Evolutionary conservation across 2,888 invertebrate species (phyloP), one percentile per base, ranked within the genome.

Genomic region (Synanthedon vespiformis): DNA sequence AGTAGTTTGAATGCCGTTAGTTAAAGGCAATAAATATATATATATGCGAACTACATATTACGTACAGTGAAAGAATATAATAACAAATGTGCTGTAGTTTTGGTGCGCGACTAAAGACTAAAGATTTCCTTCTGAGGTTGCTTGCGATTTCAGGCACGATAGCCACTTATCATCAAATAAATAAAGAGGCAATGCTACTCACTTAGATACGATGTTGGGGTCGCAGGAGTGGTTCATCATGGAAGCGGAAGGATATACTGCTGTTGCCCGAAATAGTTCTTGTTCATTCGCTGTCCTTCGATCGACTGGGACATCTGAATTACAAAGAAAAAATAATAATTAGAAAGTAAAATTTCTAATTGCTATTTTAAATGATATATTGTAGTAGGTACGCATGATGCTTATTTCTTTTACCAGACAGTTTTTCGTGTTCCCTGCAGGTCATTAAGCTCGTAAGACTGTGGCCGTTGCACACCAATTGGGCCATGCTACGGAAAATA

Each of bases 221-320:
- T 93, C 92, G 73, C 98, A 98, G 0, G 96, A 94, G 80, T 98
- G 98, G 77, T 98, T 98, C 91, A 97, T 94, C 83, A 97, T 91
- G 64, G 95, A 94, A 0, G 95, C 91, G 1, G 94, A 92, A 0
- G 96, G 94, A 72, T 94, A 96, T 67, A 97, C 93, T 0, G 93
- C 96, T 2, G 95, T 93, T 0, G 94, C 96, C 50, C 89, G 77
- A 47, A 89, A 74, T 52, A 84, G 62, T 57, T 84, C 79, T 2
- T 64, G 64, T 57, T 82, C 81, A 0, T 70, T 65, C 8, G 72
- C 49, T 2, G 77, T 77, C 2, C 65, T 63, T 4, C 69, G 22
- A 22, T 22, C 79, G 78, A 55, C 0, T 52, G 10, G 10, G 34
- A 0, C 34, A 34, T 3, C 34, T 34, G 34, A 34, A 34, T 34